phyloP scores from a whole-genome alignment of 2,113 vertebrate genomes.

The Larimichthys crocea region DNA sequence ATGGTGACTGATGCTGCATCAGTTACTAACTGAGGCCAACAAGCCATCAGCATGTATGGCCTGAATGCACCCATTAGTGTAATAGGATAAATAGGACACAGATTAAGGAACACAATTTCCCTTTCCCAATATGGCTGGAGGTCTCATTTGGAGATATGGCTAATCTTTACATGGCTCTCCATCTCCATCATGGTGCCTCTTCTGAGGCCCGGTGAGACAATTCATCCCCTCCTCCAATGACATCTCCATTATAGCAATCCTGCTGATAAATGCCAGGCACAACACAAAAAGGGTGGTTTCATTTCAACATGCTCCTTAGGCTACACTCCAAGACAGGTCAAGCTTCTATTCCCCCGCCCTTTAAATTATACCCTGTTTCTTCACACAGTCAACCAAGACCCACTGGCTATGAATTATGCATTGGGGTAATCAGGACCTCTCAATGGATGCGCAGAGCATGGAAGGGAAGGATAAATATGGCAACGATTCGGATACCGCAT shows the following conservation, averaged over 20 bases:
- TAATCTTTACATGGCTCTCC: slow-evolving; percentile 79
- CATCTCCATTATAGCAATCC: slow-evolving; percentile 82
- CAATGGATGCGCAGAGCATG: slow-evolving; percentile 58
- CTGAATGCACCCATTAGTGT: slow-evolving; percentile 64
- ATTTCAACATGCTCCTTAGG: slow-evolving; percentile 73
- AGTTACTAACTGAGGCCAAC: slow-evolving; percentile 57
- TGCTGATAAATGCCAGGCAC: slow-evolving; percentile 83
- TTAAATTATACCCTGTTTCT: slow-evolving; percentile 77
- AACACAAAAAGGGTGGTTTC: slow-evolving; percentile 78
- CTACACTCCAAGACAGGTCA: slow-evolving; percentile 69
- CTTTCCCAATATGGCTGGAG: slow-evolving; percentile 70
- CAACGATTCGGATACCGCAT: slow-evolving; percentile 21
- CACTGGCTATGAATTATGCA: slow-evolving; percentile 77
- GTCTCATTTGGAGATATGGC: slow-evolving; percentile 78
- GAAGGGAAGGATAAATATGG: slow-evolving; percentile 70
- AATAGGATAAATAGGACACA: slow-evolving; percentile 75
- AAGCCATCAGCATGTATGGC: slow-evolving; percentile 42
- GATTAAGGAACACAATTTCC: slow-evolving; percentile 77
- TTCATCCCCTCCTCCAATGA: slow-evolving; percentile 68
- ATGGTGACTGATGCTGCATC: slow-evolving; percentile 54
- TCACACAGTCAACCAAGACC: slow-evolving; percentile 70
- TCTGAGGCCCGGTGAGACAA: slow-evolving; percentile 69
- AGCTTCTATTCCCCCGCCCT: slow-evolving; percentile 63
- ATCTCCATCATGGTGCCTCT: slow-evolving; percentile 76
- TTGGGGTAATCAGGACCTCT: slow-evolving; percentile 73